Base-by-base conservation (phyloP, 2,888 invertebrate genomes). In the Vesta saturnalis region DNA sequence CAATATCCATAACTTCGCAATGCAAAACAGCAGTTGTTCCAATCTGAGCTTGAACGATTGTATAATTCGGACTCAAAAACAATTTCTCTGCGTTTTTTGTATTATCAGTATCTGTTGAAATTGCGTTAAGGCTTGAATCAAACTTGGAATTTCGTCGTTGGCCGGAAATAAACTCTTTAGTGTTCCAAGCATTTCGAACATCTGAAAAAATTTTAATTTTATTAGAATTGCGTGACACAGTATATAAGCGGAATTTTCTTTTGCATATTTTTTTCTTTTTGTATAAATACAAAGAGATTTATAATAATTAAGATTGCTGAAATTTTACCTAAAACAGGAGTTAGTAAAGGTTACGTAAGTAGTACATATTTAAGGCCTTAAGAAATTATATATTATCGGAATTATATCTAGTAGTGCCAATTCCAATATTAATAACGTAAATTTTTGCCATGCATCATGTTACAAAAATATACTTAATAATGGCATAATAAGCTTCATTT, bases 1-100 rank as follows among this genome's bases (percentile, higher is more conserved):
- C 88, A 58, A 89, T 87, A 76, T 89, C 89, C 74, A 87, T 87
- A 79, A 89, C 88, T 86, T 89, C 89, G 80, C 90, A 90, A 77
- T 89, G 89, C 63, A 90, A 79, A 73, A 88, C 83, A 22, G 88
- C 89, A 12, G 89, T 89, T 6, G 89, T 88, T 61, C 89, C 88
- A 76, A 88, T 88, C 82, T 90, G 89, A 67, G 89, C 89, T 81
- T 88, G 84, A 73, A 89, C 88, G 70, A 87, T 86, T n/a, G 88
- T 89, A 82, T 88, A 88, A 80, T 89, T 89, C 66, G 87, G 87
- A 78, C 88, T 88, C 80, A 87, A 83, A 85, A 88, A 88, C 83
- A 87, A 22, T 39, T 64, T 63, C 15, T 66, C 65, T 15, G 60
- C 54, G 23, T 49, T 64, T 67, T 60, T 62, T 35, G 18, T 46